Base-by-base conservation (phyloP, 2,113 vertebrate genomes). In the Gopherus flavomarginatus region DNA sequence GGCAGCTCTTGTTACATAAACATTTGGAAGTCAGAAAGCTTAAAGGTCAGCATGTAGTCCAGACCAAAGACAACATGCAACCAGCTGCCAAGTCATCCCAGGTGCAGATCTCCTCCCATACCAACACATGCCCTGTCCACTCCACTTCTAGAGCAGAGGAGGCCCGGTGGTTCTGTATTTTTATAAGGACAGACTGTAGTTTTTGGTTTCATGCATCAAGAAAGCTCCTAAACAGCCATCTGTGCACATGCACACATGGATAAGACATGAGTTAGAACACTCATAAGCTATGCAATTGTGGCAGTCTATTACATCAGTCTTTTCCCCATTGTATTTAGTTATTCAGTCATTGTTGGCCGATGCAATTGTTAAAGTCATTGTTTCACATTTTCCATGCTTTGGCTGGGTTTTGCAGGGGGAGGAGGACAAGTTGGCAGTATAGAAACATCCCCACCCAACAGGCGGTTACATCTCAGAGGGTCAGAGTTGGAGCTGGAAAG, bases 21-120 rank as follows among this genome's bases (percentile, higher is more conserved):
- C 92, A 85, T 91, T 97, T 98, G 97, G 95, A 96, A 97, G 90
- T 22, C 81, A 96, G 89, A 94, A 90, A 95, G 78, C 94, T 92
- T 92, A 95, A 96, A 94, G 94, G 87, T 96, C 93, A 80, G 93
- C 19, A 50, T 85, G 26, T 87, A 92, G 88, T 90, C 91, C 82
- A 87, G 90, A 94, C 95, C 96, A 94, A 88, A 95, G 85, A 77
- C 88, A 90, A 87, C 53, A 72, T 31, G 11, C 81, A 78, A 85
- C 84, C 93, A 90, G 90, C 96, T 97, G 97, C 90, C 79, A 78
- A 17, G 88, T 56, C 9, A 94, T 89, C 93, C 29, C n/a, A 21
- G 8, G 16, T 93, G 56, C 69, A 82, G 75, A 90, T 19, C 1
- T 13, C 38, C 65, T 50, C 89, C 47, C 86, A 53, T 94, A 31